Conservation (phyloP, 2,113 vertebrate species). For the Centropus bengalensis region DNA sequence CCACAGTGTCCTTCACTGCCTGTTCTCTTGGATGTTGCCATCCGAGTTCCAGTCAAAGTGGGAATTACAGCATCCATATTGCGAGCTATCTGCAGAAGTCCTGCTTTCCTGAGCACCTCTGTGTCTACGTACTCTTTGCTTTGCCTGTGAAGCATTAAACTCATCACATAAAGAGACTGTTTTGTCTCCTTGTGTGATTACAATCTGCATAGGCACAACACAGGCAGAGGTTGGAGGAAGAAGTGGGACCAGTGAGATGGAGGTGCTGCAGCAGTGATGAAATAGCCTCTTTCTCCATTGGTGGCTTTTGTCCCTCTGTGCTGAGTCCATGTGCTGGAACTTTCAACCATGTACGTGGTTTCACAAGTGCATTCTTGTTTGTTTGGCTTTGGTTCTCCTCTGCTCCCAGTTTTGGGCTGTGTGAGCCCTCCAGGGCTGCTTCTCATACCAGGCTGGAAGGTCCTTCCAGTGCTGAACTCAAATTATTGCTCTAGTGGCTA, state of each 20-base stretch:
- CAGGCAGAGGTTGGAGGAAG: not conserved
- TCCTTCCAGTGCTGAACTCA: not conserved
- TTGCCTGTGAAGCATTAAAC: not conserved
- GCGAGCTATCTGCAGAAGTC: not conserved
- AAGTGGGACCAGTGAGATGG: not conserved
- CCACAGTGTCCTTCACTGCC: rapidly evolving
- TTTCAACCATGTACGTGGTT: conserved; percentile 38
- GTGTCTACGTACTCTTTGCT: not conserved
- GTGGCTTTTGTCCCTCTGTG: conserved; percentile 43
- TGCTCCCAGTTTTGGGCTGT: not conserved
- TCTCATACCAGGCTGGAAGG: not conserved
- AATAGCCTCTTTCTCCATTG: conserved; percentile 13
- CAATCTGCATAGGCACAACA: not conserved
- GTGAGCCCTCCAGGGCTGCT: not conserved
- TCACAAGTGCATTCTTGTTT: conserved; percentile 43
- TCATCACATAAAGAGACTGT: not conserved
- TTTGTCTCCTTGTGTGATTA: not conserved
- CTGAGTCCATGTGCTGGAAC: conserved; percentile 1
- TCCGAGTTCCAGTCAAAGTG: not conserved
- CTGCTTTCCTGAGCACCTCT: not conserved
- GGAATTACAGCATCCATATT: not conserved
- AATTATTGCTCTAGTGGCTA: not conserved
- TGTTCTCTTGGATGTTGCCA: rapidly evolving
- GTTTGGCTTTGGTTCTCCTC: conserved; percentile 23
- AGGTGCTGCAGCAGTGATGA: not conserved